phyloP scores from a whole-genome alignment of 1,140 invertebrate genomes.

The Glossosoma conforme region DNA sequence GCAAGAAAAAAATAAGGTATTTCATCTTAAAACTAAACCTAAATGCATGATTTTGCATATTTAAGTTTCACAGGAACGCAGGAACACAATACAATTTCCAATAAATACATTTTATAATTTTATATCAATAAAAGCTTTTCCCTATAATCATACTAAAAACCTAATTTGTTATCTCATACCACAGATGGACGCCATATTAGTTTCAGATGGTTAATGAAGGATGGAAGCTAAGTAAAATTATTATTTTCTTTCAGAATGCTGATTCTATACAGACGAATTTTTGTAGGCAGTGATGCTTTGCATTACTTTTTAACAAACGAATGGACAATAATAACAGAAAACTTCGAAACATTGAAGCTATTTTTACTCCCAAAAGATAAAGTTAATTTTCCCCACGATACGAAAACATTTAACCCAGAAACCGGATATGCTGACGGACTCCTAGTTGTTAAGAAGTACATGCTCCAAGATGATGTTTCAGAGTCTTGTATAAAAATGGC shows the following conservation, averaged over 20 bases:
- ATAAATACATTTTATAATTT: too few species aligned
- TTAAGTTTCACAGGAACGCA: too few species aligned
- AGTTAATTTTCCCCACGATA: neutral
- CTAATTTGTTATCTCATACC: too few species aligned
- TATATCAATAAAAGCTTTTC: too few species aligned
- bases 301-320: constrained; percentile 1
- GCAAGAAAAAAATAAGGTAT: too few species aligned
- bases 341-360: neutral
- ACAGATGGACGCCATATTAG: too few species aligned
- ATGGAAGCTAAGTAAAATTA: too few species aligned
- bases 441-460: neutral
- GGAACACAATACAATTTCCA: too few species aligned
- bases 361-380: neutral
- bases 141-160: too few species aligned
- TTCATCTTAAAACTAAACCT: too few species aligned
- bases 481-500: neutral
- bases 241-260: constrained; percentile 3
- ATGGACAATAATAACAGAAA: constrained; percentile 5
- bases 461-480: constrained; percentile 3
- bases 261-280: constrained; percentile 4
- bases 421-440: neutral
- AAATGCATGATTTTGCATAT: too few species aligned
- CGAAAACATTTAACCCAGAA: neutral
- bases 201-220: too few species aligned
- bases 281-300: neutral